Evolutionary conservation across 2,113 vertebrate genomes (phyloP).

Genomic region (Urocolius indicus): DNA sequence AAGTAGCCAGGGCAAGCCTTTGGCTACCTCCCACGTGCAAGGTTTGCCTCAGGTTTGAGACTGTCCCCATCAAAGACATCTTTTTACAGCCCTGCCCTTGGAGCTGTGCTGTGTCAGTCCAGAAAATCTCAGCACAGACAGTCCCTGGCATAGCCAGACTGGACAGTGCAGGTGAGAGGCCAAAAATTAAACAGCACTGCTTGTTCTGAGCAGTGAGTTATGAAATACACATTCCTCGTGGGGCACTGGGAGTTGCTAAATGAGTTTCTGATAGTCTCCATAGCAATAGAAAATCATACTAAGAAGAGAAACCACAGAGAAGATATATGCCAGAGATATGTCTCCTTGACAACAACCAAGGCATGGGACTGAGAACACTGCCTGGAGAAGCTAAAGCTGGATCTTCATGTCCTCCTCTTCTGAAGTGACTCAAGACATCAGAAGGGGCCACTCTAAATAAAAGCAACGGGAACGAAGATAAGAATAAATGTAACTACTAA

Average conservation of each 20-base stretch:
- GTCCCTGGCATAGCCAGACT: not conserved
- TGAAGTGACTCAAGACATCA: not conserved
- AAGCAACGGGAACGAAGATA: not conserved
- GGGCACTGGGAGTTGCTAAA: constrained; percentile 44
- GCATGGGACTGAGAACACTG: not conserved
- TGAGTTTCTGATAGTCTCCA: constrained; percentile 68
- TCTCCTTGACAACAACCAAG: constrained; percentile 65
- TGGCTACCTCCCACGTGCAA: not conserved
- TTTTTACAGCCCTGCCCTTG: not conserved
- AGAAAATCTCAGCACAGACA: not conserved
- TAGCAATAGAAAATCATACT: constrained; percentile 61
- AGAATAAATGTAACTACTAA: not conserved
- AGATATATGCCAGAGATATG: constrained; percentile 49
- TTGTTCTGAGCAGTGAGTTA: constrained; percentile 6
- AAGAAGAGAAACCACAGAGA: constrained; percentile 49
- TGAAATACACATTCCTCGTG: constrained; percentile 25
- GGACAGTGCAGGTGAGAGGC: constrained; percentile 6
- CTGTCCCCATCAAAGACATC: not conserved
- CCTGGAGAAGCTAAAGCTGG: constrained; percentile 22
- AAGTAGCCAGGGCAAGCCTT: not conserved
- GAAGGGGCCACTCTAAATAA: not conserved
- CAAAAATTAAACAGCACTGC: not conserved
- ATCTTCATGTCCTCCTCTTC: not conserved
- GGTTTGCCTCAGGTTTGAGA: not conserved
- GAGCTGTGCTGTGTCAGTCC: not conserved